phyloP scores from a whole-genome alignment of 2,113 vertebrate species.

The Callipepla californica region DNA sequence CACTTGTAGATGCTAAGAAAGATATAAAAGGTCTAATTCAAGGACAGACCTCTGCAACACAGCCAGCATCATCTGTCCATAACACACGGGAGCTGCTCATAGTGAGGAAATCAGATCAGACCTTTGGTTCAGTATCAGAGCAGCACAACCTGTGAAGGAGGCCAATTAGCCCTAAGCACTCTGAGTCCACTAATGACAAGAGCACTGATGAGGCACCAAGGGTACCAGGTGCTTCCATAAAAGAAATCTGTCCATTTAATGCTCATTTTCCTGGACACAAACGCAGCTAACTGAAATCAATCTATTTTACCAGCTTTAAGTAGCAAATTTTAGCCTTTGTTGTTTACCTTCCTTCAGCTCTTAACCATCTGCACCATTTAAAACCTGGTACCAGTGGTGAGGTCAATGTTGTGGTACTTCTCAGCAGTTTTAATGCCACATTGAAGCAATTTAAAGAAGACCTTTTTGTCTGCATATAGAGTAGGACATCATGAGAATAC shows the following conservation, averaged over 20 bases:
- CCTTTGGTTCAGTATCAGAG: background rate
- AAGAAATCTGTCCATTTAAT: background rate
- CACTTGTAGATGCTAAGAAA: background rate
- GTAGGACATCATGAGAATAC: background rate
- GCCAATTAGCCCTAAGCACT: slow-evolving; percentile 10
- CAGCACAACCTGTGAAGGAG: slow-evolving; percentile 11
- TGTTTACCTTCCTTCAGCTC: background rate
- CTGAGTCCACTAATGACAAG: background rate
- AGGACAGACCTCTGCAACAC: background rate
- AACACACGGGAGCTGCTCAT: background rate
- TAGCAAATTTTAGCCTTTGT: background rate
- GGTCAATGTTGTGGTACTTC: background rate
- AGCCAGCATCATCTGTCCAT: background rate
- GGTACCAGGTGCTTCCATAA: background rate
- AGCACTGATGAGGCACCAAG: background rate
- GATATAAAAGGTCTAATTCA: background rate
- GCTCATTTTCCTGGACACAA: background rate
- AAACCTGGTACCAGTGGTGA: background rate
- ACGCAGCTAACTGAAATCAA: background rate
- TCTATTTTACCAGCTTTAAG: background rate
- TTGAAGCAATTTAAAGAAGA: background rate
- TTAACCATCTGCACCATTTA: background rate
- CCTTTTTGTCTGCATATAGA: background rate
- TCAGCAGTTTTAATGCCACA: background rate
- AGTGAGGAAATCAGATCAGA: background rate